A percentile compares a stretch with the other conserved stretches of the same genome.
Conservation (phyloP, 2,113 vertebrate species). For the Callopanchax toddi region DNA sequence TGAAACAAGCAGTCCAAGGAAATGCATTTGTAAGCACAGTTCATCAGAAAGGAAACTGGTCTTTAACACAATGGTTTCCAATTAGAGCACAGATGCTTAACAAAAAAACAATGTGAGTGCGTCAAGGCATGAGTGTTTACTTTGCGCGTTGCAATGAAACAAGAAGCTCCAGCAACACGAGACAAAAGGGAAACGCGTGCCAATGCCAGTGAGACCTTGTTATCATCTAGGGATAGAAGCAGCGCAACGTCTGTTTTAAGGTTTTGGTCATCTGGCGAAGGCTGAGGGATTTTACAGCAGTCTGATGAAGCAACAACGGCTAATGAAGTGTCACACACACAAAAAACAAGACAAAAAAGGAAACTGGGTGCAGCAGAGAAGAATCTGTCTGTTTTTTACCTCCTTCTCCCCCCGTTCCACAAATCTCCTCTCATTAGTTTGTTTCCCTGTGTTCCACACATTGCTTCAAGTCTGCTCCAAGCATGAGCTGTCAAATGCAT, state of each 20-base stretch:
- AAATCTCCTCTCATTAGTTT: conserved; percentile 76
- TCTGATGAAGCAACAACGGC: conserved; percentile 63
- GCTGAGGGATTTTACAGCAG: conserved; percentile 51
- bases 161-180: conserved; percentile 35
- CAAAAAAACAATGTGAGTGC: conserved; percentile 28
- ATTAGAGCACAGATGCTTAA: conserved; percentile 39
- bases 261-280: conserved; percentile 50
- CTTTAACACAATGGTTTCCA: conserved; percentile 53
- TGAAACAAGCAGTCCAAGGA: conserved; percentile 25
- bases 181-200: conserved; percentile 28
- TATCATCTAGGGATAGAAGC: conserved; percentile 45
- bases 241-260: conserved; percentile 31
- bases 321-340: conserved; percentile 70
- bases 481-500: conserved; percentile 72
- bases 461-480: conserved; percentile 65
- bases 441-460: conserved; percentile 55
- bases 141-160: conserved; percentile 33
- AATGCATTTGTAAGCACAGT: conserved; percentile 40
- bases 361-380: conserved; percentile 24
- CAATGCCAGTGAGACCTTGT: conserved; percentile 40
- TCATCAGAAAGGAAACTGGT: conserved; percentile 25
- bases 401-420: conserved; percentile 13
- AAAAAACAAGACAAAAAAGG: conserved; percentile 46
- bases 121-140: conserved; percentile 54
- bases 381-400: conserved; percentile 23